Base-by-base conservation (phyloP, 2,888 invertebrate species). In the Ecliptopera silaceata region DNA sequence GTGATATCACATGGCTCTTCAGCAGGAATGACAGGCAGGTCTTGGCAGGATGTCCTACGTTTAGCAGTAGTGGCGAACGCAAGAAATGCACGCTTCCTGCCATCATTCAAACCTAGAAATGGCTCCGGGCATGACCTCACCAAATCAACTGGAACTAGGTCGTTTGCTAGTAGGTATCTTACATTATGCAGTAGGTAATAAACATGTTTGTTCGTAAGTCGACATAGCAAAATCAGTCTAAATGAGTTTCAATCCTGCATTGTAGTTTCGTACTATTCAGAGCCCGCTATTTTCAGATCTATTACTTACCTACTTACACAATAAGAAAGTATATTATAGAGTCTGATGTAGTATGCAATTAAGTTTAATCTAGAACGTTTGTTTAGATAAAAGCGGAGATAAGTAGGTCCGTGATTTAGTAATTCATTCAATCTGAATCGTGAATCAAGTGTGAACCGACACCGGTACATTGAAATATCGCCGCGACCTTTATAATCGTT, bases 71-170 rank as follows among this genome's bases (percentile, higher is more conserved):
- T 59, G 63, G 63, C 68, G 63, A 73, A 68, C 74, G 64, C 70
- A 75, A 82, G 77, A 80, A 79, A 83, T 77, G 70, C 74, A 73
- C 64, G 67, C 70, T 80, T 85, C 86, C 86, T 82, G 84, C 69
- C 76, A 68, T 72, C 72, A 70, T 69, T 68, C 69, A 69, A 72
- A 74, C 70, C 76, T 74, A 77, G 74, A 74, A 72, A 70, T 70
- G 59, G 68, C 76, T 76, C 72, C 55, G 70, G 69, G 72, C 65
- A 65, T 80, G 82, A 83, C 79, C 77, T 81, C 82, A 79, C 72
- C 71, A 75, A 78, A 81, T 79, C 70, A 69, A 71, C 70, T 59
- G 66, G 67, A 80, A 75, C 68, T 79, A 70, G 80, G 77, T 70
- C 74, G 67, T 61, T 68, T 32, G 45, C 48, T 41, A 49, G 22